Evolutionary conservation across 2,888 invertebrate species (phyloP).

Genomic region (Lasioglossum oenotherae): DNA sequence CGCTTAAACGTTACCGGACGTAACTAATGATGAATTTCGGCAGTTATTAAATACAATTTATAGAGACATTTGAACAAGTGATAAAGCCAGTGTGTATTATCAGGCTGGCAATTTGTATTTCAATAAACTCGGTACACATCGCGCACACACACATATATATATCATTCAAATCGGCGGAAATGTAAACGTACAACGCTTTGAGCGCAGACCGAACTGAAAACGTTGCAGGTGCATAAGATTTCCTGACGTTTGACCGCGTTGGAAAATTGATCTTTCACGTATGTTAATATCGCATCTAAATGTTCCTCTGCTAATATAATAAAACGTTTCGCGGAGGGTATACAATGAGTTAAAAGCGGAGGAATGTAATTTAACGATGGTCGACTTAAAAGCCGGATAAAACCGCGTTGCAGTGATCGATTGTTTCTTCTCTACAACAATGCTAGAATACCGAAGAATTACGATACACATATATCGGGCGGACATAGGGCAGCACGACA

Average conservation of each 20-base stretch:
- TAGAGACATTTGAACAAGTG: not conserved
- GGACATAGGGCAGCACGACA: conserved; percentile 36
- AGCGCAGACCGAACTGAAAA: not conserved
- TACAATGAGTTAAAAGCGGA: not conserved
- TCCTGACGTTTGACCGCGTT: not conserved
- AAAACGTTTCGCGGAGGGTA: not conserved
- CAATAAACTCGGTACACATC: not conserved
- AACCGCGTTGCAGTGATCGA: not conserved
- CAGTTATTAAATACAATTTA: not conserved
- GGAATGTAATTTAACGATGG: not conserved
- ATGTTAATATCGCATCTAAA: not conserved
- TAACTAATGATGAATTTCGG: not conserved
- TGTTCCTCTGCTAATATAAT: not conserved
- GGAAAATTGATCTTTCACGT: not conserved
- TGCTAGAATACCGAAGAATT: conserved; percentile 49
- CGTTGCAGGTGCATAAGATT: not conserved
- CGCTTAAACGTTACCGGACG: not conserved
- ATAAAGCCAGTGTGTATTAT: not conserved
- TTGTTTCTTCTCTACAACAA: not conserved
- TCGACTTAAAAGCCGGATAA: not conserved
- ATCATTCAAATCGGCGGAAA: not conserved
- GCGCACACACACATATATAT: not conserved
- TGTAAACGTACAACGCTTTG: not conserved
- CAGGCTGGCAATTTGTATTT: not conserved
- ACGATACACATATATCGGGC: conserved; percentile 55